phyloP scores from a whole-genome alignment of 2,797 vertebrate species.

The Leuciscus waleckii region DNA sequence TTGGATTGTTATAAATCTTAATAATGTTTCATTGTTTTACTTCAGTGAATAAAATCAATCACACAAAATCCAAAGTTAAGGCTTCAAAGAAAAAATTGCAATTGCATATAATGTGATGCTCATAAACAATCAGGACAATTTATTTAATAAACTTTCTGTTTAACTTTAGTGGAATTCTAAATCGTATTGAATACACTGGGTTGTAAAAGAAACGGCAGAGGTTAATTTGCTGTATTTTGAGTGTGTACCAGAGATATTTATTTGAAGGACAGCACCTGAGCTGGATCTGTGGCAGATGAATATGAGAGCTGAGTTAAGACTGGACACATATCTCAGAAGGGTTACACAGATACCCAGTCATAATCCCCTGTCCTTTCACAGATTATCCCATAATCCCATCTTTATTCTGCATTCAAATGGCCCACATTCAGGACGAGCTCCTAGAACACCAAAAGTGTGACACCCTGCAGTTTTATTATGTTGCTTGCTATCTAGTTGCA shows the following conservation, averaged over 20 bases:
- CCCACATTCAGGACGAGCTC: conserved; percentile 48
- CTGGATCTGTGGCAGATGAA: conserved; percentile 13
- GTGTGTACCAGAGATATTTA: not conserved
- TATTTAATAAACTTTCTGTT: not conserved
- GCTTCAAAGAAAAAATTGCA: not conserved
- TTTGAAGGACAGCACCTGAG: not conserved
- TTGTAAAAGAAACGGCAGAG: not conserved
- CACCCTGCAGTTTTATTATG: not conserved
- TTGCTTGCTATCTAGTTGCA: not conserved
- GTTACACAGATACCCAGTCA: conserved; percentile 39
- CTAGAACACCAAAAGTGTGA: conserved; percentile 15
- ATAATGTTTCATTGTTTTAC: conserved; percentile 37
- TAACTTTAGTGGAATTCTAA: not conserved
- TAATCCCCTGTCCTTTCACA: conserved; percentile 58
- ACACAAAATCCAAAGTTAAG: conserved; percentile 37
- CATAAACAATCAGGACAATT: not conserved
- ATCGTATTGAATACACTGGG: not conserved
- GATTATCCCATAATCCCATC: conserved; percentile 61
- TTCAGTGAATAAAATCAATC: conserved; percentile 40
- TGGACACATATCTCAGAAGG: conserved; percentile 44
- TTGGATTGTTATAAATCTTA: conserved; percentile 13
- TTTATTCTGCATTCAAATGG: conserved; percentile 56
- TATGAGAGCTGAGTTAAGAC: conserved; percentile 39
- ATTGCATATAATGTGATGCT: not conserved
- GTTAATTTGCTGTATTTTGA: not conserved